phyloP scores from a whole-genome alignment of 92 coral and sea anemone species.

The Hydrozoanthus gracilis region DNA sequence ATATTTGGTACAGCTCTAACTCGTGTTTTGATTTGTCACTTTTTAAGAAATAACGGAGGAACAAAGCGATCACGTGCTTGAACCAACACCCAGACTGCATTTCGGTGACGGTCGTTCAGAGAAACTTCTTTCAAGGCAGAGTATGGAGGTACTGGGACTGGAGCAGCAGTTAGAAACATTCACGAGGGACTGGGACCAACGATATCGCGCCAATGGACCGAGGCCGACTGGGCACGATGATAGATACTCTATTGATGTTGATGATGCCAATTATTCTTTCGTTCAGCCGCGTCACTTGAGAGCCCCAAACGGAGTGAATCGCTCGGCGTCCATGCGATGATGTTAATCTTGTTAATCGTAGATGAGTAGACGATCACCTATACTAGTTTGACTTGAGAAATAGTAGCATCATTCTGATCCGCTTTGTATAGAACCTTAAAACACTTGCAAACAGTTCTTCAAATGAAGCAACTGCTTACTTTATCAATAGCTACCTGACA shows the following conservation, averaged over 20 bases:
- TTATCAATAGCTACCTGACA: too few relatives aligned
- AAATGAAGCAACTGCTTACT: too few relatives aligned
- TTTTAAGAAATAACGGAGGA: not conserved
- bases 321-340: constrained; percentile 7
- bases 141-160: constrained; percentile 79
- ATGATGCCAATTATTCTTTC: not conserved
- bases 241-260: constrained; percentile 15
- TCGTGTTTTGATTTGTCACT: not conserved
- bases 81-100: constrained; percentile 66
- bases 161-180: constrained; percentile 72
- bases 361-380: too few relatives aligned
- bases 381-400: too few relatives aligned
- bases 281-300: not conserved
- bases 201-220: constrained; percentile 35
- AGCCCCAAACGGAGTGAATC: not conserved
- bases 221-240: constrained; percentile 29
- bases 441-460: too few relatives aligned
- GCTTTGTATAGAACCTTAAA: too few relatives aligned
- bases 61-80: not conserved
- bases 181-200: constrained; percentile 72
- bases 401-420: too few relatives aligned
- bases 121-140: constrained; percentile 71
- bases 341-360: too few relatives aligned
- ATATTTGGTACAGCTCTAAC: too few relatives aligned
- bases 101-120: constrained; percentile 78